Evolutionary conservation across 2,797 vertebrate species (phyloP), one percentile per base, ranked within the genome.

Genomic region (Siniperca scherzeri): DNA sequence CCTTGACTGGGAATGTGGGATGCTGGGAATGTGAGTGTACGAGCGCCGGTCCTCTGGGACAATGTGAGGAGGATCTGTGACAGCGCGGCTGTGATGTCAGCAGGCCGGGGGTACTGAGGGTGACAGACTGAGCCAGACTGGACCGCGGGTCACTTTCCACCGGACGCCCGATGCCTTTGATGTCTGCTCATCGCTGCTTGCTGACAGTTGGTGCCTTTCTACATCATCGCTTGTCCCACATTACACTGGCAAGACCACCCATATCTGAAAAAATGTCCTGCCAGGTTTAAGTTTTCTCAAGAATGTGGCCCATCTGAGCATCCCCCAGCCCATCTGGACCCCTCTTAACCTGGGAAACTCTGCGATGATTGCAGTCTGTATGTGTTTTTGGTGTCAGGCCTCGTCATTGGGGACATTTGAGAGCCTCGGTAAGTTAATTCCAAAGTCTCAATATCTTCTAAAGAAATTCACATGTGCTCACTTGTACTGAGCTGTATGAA

Each of bases 271-370:
- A 89, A 89, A 92, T 92, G 92, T 79, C 77, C 82, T 14, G 69
- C 80, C 91, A 90, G 92, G 89, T 94, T 91, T 92, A 85, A 73
- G 81, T 91, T 93, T 89, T 94, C 87, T 87, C 80, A 93, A 90
- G 93, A 93, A 94, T 96, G 91, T 10, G 55, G 87, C 82, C 92
- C 90, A 90, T 90, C 86, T 91, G 90, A 91, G 67, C 73, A 1
- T 57, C 84, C 27, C 74, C 62, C 27, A 4, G 83, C 76, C 95
- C 95, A 96, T 96, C 95, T 96, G 95, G 94, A 95, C 93, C 77
- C 81, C 84, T 89, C 77, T 75, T 62, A 92, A 94, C 92, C 91
- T 92, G 91, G 68, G 86, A 87, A 80, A 70, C 71, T 42, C 75
- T 77, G 53, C 53, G 13, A 44, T 69, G 85, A 80, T 77, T n/a